These are phyloP conservation scores for Ictalurus furcatus DNA, from an alignment of 2,113 vertebrate species.

Conservation along the genomic window DNA sequence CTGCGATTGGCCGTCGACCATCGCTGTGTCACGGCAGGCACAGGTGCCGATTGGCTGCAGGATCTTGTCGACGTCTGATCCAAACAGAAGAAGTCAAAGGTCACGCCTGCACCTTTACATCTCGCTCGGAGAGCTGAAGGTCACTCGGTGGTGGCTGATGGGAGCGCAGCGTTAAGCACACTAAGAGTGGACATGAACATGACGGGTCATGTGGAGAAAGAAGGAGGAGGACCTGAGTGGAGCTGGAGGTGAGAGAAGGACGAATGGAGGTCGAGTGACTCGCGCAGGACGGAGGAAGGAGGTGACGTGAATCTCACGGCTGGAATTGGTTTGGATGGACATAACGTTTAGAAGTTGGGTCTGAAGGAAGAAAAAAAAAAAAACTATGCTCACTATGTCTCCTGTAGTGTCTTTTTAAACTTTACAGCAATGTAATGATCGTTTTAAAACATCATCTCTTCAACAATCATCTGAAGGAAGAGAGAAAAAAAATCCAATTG, in stretches of 20 bases:
- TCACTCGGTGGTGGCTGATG: slow-evolving; percentile 51
- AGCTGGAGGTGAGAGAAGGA: slow-evolving; percentile 15
- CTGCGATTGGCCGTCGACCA: slow-evolving; percentile 56
- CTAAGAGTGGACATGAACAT: neutral
- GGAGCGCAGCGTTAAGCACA: neutral
- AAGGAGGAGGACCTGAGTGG: neutral
- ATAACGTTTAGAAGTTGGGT: neutral
- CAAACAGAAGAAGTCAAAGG: slow-evolving; percentile 55
- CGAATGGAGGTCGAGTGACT: neutral
- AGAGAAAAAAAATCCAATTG: neutral
- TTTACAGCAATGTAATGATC: neutral
- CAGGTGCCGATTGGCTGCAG: slow-evolving; percentile 63
- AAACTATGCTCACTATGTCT: neutral
- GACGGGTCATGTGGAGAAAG: slow-evolving; percentile 25
- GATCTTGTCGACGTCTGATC: slow-evolving; percentile 56
- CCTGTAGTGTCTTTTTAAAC: neutral
- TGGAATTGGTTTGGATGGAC: neutral
- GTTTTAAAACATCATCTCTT: neutral
- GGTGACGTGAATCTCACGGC: neutral
- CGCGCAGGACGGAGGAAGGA: neutral
- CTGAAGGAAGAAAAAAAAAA: too few species aligned
- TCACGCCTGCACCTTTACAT: slow-evolving; percentile 56
- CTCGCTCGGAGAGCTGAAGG: slow-evolving; percentile 68
- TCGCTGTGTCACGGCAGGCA: slow-evolving; percentile 57
- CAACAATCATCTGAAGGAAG: neutral